Evolutionary conservation across 2,113 vertebrate genomes (phyloP).

Genomic region (Ophthalmolycus amberensis): DNA sequence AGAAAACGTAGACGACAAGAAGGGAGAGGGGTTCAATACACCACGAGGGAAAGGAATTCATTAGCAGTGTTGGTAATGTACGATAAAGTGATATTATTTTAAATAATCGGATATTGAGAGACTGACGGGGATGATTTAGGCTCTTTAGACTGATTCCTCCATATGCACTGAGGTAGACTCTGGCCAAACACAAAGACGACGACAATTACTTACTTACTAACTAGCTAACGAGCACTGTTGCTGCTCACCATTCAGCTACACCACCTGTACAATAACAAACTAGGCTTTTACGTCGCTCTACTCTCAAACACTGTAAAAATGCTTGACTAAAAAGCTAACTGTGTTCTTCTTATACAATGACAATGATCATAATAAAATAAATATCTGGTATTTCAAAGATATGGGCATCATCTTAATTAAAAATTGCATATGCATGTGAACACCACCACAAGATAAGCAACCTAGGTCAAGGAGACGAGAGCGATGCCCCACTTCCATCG

Average conservation of each 20-base stretch:
- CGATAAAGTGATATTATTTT: constrained; percentile 36
- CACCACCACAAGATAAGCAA: constrained; percentile 55
- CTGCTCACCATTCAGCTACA: constrained; percentile 72
- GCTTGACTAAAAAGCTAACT: constrained; percentile 72
- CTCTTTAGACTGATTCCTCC: constrained; percentile 74
- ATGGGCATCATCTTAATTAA: constrained; percentile 89
- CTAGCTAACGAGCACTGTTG: constrained; percentile 59
- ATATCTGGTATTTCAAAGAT: constrained; percentile 85
- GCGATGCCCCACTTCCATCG: constrained; percentile 25
- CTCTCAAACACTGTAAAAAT: constrained; percentile 60
- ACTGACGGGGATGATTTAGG: constrained; percentile 61
- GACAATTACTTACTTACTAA: constrained; percentile 57
- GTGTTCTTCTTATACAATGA: constrained; percentile 85
- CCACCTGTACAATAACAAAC: constrained; percentile 78
- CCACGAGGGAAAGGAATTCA: constrained; percentile 34
- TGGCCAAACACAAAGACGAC: constrained; percentile 85
- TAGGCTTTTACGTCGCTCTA: constrained; percentile 42
- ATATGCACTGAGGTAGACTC: constrained; percentile 93
- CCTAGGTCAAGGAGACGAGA: constrained; percentile 31
- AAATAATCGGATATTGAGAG: constrained; percentile 67
- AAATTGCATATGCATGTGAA: constrained; percentile 80
- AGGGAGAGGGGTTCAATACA: constrained; percentile 1
- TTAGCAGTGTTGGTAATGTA: constrained; percentile 46
- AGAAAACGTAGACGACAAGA: not conserved
- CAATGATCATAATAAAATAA: constrained; percentile 93